A percentile compares a stretch with the other conserved stretches of the same genome.
phyloP scores from a whole-genome alignment of 2,797 vertebrate genomes.

The Enteromius mattozi region DNA sequence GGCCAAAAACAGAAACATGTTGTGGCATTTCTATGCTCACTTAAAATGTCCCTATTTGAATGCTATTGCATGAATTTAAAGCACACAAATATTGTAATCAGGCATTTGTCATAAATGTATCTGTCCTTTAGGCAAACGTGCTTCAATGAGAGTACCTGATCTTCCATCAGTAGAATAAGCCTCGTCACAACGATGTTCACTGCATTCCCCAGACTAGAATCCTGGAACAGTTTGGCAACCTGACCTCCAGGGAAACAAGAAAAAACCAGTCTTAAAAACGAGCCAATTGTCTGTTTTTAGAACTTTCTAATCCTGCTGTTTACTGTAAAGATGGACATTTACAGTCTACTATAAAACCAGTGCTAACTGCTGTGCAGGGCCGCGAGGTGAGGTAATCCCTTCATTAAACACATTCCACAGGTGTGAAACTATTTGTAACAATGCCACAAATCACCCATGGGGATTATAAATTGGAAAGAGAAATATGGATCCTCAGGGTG shows the following conservation, averaged over 20 bases:
- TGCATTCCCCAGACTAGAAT: slow-evolving; percentile 99
- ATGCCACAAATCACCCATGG: neutral
- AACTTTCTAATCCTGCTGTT: slow-evolving; percentile 24
- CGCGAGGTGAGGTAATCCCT: slow-evolving; percentile 62
- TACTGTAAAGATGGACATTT: slow-evolving; percentile 45
- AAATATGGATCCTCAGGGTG: slow-evolving; percentile 9
- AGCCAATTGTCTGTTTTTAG: slow-evolving; percentile 49
- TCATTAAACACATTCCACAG: slow-evolving; percentile 74
- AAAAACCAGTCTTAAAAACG: slow-evolving; percentile 97
- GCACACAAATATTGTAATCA: neutral
- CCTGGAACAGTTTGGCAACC: slow-evolving; percentile 99
- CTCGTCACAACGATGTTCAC: slow-evolving; percentile 97
- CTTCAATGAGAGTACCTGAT: slow-evolving; percentile 83
- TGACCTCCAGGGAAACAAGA: slow-evolving; percentile 99
- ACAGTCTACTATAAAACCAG: slow-evolving; percentile 52
- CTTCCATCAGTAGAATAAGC: slow-evolving; percentile 95
- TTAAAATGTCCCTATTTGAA: neutral
- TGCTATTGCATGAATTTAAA: neutral
- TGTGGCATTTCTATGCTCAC: neutral
- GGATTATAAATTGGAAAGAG: slow-evolving; percentile 29
- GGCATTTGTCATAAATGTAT: neutral
- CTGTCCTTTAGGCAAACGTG: neutral
- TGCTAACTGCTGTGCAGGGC: slow-evolving; percentile 61
- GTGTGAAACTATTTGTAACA: slow-evolving; percentile 33
- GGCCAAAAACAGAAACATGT: neutral